phyloP scores from a whole-genome alignment of 2,797 vertebrate species.

The Schizothorax lantsangensis region DNA sequence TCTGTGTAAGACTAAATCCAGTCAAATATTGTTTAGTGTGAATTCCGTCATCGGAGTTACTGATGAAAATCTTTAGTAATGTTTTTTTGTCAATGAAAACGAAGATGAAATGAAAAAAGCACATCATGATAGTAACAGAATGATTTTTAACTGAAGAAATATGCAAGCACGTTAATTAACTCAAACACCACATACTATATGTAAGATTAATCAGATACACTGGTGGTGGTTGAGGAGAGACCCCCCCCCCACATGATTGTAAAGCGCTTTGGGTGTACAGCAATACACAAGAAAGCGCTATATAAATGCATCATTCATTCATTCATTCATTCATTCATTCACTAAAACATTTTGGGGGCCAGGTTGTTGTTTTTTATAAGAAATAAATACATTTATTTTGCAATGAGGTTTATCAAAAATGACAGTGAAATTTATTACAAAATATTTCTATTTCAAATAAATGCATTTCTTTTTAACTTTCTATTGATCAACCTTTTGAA shows the following conservation, averaged over 20 bases:
- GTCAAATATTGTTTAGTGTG: not conserved
- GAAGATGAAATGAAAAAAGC: not conserved
- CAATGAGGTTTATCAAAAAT: not conserved
- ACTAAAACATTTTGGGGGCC: no score
- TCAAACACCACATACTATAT: not conserved
- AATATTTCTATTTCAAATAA: not conserved
- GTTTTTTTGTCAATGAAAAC: not conserved
- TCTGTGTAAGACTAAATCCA: not conserved
- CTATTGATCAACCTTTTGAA: no score
- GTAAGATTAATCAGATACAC: not conserved
- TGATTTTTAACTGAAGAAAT: not conserved
- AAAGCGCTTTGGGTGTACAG: no score
- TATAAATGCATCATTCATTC: no score
- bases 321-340: no score
- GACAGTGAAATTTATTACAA: not conserved
- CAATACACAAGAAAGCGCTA: no score
- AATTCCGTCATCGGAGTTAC: not conserved
- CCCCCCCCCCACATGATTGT: no score
- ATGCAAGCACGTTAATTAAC: not conserved
- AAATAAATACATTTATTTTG: not conserved
- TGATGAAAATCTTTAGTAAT: not conserved
- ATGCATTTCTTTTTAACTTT: not conserved
- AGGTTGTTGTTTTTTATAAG: not conserved
- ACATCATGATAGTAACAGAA: not conserved
- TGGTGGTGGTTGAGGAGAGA: no score